Evolutionary conservation across 2,113 vertebrate species (phyloP), one percentile per base, ranked within the genome.

Genomic region (Rhineura floridana): DNA sequence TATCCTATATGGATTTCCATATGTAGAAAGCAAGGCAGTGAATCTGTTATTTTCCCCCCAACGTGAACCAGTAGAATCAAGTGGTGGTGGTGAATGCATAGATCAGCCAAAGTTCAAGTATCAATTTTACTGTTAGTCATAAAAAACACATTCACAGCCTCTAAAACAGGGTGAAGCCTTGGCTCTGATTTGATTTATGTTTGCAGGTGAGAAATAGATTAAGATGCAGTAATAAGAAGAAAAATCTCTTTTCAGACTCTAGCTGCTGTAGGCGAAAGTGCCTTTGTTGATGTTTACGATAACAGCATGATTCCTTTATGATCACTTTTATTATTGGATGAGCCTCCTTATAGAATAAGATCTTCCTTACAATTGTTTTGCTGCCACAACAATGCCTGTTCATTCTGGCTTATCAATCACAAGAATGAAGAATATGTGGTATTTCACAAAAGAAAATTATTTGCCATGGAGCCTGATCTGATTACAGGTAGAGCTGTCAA

Each of bases 271-370:
- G 88, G 82, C 91, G 81, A 92, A 84, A 89, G 62, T 81, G 91
- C 87, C 75, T 89, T 90, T 85, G 82, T 84, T 91, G 85, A 93
- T 91, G 88, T 93, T 95, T 95, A 92, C 84, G 93, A 90, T 89
- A 83, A 91, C 86, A 90, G 90, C 50, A 90, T 89, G 93, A 81
- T 93, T 93, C 90, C 83, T 83, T 91, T 92, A 87, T 6, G 30
- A 89, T 91, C 90, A 94, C 83, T 84, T 91, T 85, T 93, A 33
- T 75, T 81, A 86, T 46, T 88, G 88, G 81, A 84, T 88, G 70
- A 84, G 92, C n/a, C 39, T 89, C 90, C 75, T 89, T 79, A 87
- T 3, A 82, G 55, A 42, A 82, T 82, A 84, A 78, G 81, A 81
- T 89, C 80, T 93, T 87, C 65, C 28, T 69, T 75, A 81, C 17